Conservation (phyloP, 1,140 invertebrate species). For the Drosophila pectinifera region DNA sequence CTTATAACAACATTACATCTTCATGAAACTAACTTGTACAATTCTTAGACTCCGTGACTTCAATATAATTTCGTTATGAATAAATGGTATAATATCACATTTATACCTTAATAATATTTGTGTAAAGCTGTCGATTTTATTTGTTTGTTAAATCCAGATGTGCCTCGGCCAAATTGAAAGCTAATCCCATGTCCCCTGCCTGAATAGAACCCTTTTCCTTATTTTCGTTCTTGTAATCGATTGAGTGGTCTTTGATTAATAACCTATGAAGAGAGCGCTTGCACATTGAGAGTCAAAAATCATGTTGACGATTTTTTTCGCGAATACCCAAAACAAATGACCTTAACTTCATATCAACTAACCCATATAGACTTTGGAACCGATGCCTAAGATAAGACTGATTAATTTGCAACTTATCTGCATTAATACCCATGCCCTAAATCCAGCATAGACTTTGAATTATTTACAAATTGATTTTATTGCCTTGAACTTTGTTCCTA, state of each 20-base stretch:
- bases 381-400: background rate
- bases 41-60: constrained; percentile 46
- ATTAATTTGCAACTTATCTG: background rate
- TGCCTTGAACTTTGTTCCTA: constrained; percentile 54
- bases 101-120: constrained; percentile 45
- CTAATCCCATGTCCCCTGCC: too few species aligned
- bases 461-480: constrained; percentile 50
- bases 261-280: too few species aligned
- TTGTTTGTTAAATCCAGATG: background rate
- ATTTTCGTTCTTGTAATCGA: too few species aligned
- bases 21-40: constrained; percentile 45
- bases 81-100: constrained; percentile 45
- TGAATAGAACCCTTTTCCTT: too few species aligned
- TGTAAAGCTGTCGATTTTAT: constrained; percentile 31
- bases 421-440: background rate
- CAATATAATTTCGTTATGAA: constrained; percentile 43
- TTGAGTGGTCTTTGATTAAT: too few species aligned
- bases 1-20: constrained; percentile 32
- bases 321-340: too few species aligned
- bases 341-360: background rate
- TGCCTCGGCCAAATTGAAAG: background rate
- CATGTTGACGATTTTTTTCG: too few species aligned
- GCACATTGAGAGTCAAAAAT: too few species aligned
- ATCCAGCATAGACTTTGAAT: constrained; percentile 1
- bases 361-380: background rate